These are phyloP conservation scores for Pharmacophagus antenor DNA, from an alignment of 2,888 invertebrate species.

Conservation along the genomic window DNA sequence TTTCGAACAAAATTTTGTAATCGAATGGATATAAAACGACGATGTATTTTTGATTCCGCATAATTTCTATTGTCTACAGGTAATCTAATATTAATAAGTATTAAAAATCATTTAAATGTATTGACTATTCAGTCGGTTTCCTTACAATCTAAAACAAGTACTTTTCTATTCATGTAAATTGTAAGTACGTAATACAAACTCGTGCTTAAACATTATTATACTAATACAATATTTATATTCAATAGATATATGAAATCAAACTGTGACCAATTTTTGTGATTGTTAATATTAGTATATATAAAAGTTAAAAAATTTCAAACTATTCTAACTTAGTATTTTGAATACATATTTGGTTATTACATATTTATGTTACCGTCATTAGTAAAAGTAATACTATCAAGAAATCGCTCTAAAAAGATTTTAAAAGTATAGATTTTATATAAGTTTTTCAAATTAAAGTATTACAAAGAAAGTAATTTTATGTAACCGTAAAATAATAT, in stretches of 20 bases:
- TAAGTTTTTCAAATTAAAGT: no score
- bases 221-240: conserved; percentile 15
- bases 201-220: conserved; percentile 18
- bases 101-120: conserved; percentile 70
- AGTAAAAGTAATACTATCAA: neutral
- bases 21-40: neutral
- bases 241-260: neutral
- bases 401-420: neutral
- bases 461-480: no score
- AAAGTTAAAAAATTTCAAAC: conserved; percentile 5
- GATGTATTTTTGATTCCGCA: conserved; percentile 5
- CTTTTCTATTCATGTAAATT: conserved; percentile 32
- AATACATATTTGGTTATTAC: neutral
- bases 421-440: no score
- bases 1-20: neutral
- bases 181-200: conserved; percentile 24
- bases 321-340: conserved; percentile 1
- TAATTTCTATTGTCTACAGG: conserved; percentile 23
- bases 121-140: conserved; percentile 80
- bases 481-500: no score
- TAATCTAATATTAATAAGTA: conserved; percentile 34
- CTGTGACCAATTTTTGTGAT: conserved; percentile 9
- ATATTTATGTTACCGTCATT: neutral
- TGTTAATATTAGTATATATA: conserved; percentile 3
- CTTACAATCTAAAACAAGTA: conserved; percentile 63